Conservation (phyloP, 2,888 invertebrate genomes). For the Malthinus flaveolus region DNA sequence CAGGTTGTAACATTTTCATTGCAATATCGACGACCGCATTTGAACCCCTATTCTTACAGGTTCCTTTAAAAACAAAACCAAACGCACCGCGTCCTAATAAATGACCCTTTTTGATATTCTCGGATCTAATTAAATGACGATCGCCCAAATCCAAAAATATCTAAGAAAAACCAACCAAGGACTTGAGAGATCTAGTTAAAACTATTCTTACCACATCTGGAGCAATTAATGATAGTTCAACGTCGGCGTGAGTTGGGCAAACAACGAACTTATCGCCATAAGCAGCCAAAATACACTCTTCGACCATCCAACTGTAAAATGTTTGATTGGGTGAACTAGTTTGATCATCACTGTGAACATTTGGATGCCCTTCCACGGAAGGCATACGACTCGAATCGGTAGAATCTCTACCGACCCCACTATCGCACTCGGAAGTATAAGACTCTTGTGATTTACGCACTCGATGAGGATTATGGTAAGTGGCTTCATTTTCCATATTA, state of each 20-base stretch:
- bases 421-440: conserved; percentile 81
- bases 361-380: conserved; percentile 77
- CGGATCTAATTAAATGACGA: conserved; percentile 77
- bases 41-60: conserved; percentile 64
- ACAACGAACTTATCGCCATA: conserved; percentile 70
- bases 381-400: conserved; percentile 79
- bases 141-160: conserved; percentile 88
- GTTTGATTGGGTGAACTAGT: conserved; percentile 39
- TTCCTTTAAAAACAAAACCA: conserved; percentile 91
- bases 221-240: conserved; percentile 78
- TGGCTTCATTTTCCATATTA: conserved; percentile 21
- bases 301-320: conserved; percentile 86
- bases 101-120: conserved; percentile 75
- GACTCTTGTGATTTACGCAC: conserved; percentile 69
- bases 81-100: conserved; percentile 95
- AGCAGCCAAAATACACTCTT: conserved; percentile 91
- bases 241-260: conserved; percentile 81
- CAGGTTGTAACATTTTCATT: conserved; percentile 94
- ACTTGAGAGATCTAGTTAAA: neutral
- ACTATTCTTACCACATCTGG: conserved; percentile 78
- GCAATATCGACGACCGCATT: conserved; percentile 74
- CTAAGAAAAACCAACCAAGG: conserved; percentile 47
- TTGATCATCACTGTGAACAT: conserved; percentile 51
- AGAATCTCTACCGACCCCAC: conserved; percentile 84
- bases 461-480: conserved; percentile 39